These are phyloP conservation scores for Trissolcus basalis DNA, from an alignment of 1,140 invertebrate genomes.

Conservation along the genomic window DNA sequence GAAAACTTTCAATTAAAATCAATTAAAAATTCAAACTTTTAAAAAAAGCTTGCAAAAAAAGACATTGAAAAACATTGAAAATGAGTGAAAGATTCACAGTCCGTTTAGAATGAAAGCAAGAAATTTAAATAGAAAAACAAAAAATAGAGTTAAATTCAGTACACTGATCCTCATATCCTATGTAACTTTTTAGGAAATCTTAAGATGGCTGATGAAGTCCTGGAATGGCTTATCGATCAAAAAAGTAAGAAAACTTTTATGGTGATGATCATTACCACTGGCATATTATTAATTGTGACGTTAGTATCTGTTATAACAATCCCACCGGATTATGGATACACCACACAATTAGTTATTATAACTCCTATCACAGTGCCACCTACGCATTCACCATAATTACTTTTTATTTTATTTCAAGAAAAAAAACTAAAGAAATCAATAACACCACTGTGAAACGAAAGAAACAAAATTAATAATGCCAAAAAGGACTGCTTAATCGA, in stretches of 20 bases:
- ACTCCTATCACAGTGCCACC: constrained; percentile 69
- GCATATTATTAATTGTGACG: constrained; percentile 77
- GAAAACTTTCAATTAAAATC: too few relatives aligned
- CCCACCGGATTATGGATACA: constrained; percentile 72
- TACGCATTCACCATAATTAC: constrained; percentile 62
- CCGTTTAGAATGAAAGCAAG: background rate
- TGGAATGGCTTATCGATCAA: constrained; percentile 95
- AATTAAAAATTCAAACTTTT: too few relatives aligned
- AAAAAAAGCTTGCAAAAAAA: too few relatives aligned
- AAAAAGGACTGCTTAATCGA: background rate
- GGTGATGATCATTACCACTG: constrained; percentile 77
- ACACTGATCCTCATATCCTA: constrained; percentile 60
- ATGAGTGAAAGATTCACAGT: too few relatives aligned
- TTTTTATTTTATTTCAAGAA: constrained; percentile 2
- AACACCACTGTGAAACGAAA: constrained; percentile 33
- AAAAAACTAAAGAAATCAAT: constrained; percentile 28
- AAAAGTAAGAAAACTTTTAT: constrained; percentile 87
- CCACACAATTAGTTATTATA: constrained; percentile 70
- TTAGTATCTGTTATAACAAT: constrained; percentile 76
- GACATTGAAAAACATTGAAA: too few relatives aligned
- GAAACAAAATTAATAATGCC: too few relatives aligned
- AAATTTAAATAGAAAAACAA: background rate
- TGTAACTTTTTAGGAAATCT: constrained; percentile 90
- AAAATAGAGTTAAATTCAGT: constrained; percentile 16
- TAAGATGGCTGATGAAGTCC: constrained; percentile 95